phyloP scores from a whole-genome alignment of 2,888 invertebrate genomes.

The Hydroisotoma schaefferi region DNA sequence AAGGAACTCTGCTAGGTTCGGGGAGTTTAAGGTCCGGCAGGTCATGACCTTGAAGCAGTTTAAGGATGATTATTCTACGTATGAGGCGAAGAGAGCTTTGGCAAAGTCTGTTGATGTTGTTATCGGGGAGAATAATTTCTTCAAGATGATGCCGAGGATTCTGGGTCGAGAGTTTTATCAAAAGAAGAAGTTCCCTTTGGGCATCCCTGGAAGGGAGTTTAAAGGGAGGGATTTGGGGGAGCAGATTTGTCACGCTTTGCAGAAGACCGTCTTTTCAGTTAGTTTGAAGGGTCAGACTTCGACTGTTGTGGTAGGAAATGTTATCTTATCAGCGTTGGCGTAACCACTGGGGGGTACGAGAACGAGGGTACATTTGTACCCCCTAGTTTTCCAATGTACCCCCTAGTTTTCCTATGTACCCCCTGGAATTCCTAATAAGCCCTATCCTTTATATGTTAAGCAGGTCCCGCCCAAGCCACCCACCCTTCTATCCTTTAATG shows the following conservation, averaged over 20 bases:
- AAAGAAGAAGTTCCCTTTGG: slow-evolving; percentile 41
- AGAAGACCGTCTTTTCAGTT: slow-evolving; percentile 41
- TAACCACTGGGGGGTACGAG: too few relatives aligned
- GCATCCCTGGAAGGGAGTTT: slow-evolving; percentile 33
- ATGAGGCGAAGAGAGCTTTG: slow-evolving; percentile 42
- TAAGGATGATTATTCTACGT: slow-evolving; percentile 40
- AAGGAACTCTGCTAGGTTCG: slow-evolving; percentile 12
- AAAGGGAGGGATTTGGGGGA: slow-evolving; percentile 22
- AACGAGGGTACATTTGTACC: too few relatives aligned
- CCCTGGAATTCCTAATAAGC: neutral
- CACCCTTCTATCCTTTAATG: neutral
- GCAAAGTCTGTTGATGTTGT: slow-evolving; percentile 40
- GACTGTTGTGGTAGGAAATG: slow-evolving; percentile 34
- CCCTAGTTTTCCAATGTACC: too few relatives aligned
- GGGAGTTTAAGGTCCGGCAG: slow-evolving; percentile 40
- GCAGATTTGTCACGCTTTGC: slow-evolving; percentile 36
- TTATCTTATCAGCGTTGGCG: neutral
- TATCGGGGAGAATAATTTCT: slow-evolving; percentile 34
- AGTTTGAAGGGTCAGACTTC: slow-evolving; percentile 36
- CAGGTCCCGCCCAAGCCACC: neutral
- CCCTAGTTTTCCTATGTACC: too few relatives aligned
- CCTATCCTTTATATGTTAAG: neutral
- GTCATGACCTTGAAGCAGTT: slow-evolving; percentile 43
- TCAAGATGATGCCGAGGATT: slow-evolving; percentile 36
- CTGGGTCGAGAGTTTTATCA: slow-evolving; percentile 43